Evolutionary conservation across 2,797 vertebrate species (phyloP), one percentile per base, ranked within the genome.

Genomic region (Syngnathus rostellatus): DNA sequence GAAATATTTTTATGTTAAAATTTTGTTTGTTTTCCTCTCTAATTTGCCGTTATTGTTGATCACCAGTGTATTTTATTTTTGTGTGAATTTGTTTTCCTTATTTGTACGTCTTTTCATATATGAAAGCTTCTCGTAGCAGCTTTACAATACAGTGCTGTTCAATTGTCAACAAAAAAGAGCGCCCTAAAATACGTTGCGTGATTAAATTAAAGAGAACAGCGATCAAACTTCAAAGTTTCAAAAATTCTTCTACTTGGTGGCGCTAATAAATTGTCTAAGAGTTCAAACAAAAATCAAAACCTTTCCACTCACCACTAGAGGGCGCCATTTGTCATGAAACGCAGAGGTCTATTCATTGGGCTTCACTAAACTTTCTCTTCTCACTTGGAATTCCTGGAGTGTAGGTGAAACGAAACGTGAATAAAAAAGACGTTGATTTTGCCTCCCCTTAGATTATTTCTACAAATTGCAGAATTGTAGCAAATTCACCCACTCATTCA

Each of bases 281-380:
- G 3, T 31, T 31, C 3, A 31, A 31, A 31, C 31, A 3, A 31
- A 31, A 31, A 31, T 31, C 2, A 2, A 54, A 14, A 1, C 12
- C 10, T 1, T 3, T 25, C 8, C n/a, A n/a, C n/a, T n/a, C n/a
- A 64, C 81, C 87, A 75, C 76, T 19, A 87, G 87, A 67, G 80
- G 81, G 81, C 77, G 31, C 16, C 8, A 38, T 63, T 50, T 50
- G 14, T 10, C 17, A 63, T 37, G 8, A 63, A 63, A 50, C 38
- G 60, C 60, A 62, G 12, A 2, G 21, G 1, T 62, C 8, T 19
- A 3, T 10, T 37, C 25, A 8, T 17, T 38, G 25, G 25, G 5
- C 31, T 58, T 19, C 21, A 41, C 7, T 6, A 17, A 12, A 21
- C 41, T 2, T 62, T 25, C 6, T 23, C n/a, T 62, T 62, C 8